Evolutionary conservation across 2,113 vertebrate species (phyloP), one percentile per base, ranked within the genome.

Genomic region (Potamarius usumacintae): DNA sequence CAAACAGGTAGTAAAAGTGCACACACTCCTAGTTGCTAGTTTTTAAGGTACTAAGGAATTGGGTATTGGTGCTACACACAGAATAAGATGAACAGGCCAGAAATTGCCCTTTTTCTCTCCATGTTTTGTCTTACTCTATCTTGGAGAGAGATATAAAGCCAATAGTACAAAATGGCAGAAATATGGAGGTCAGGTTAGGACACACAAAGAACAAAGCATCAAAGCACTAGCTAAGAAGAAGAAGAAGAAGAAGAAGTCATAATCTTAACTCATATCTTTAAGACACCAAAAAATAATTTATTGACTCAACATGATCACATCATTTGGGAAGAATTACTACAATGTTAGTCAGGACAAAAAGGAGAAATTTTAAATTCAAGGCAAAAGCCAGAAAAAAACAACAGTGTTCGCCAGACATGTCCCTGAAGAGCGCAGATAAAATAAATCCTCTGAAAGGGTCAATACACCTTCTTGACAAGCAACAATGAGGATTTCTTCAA

Each of bases 381-480:
- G 87, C 84, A 83, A 92, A 91, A 48, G 77, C 74, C 57, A 88
- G 92, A 30, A 85, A 89, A 58, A 92, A 93, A 91, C 92, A 94
- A 92, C 92, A 93, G 83, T 84, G 89, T 94, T 91, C 92, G 91
- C 88, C 50, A 57, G 82, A 92, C 74, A 82, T 84, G 86, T 90
- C 93, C 91, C 93, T 79, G 84, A 88, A 90, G 92, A 91, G 34
- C 7, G 22, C 69, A 57, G 90, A 93, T 93, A 91, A 92, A 92
- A 88, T 90, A 42, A 74, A 89, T 89, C 89, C 90, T 91, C 87
- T 71, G 12, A 79, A 89, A 89, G 86, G 90, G 92, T 93, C 90
- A 89, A 91, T 91, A 92, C 63, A 86, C 62, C 30, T 57, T 22
- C 34, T 91, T 92, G 91, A 92, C 89, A 91, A 87, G 71, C 83